These are phyloP conservation scores for Eulimnadia texana DNA, from an alignment of 1,140 invertebrate species.

Conservation along the genomic window DNA sequence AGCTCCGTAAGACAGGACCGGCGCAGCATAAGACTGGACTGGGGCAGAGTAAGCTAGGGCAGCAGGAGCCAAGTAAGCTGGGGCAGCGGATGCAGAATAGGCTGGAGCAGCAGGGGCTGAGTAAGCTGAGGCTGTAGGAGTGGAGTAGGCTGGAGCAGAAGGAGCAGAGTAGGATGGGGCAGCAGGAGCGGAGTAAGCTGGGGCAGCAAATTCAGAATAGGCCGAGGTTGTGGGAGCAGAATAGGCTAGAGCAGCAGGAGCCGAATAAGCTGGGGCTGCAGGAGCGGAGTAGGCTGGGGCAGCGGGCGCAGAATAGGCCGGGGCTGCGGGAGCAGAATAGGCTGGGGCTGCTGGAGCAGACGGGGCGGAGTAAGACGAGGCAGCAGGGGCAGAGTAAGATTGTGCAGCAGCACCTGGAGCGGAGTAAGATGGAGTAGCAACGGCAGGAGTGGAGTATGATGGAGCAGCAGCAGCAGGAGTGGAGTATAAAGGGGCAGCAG, in stretches of 20 bases:
- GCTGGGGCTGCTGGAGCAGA: background rate
- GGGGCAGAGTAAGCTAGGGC: background rate
- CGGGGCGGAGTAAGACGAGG: background rate
- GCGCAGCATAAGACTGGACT: constrained; percentile 1
- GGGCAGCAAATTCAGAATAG: background rate
- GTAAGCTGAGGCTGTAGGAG: no score
- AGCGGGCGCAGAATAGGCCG: background rate
- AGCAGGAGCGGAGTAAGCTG: background rate
- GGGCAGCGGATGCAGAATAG: constrained; percentile 1
- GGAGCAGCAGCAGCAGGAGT: background rate
- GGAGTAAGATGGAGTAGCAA: background rate
- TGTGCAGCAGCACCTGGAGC: background rate
- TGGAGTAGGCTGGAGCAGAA: no score
- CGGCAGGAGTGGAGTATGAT: background rate
- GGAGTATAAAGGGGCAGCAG: background rate
- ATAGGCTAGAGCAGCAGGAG: background rate
- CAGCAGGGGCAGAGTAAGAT: background rate
- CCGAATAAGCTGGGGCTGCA: background rate
- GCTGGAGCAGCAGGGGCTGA: constrained; percentile 3
- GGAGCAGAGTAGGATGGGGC: background rate
- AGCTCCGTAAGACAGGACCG: background rate
- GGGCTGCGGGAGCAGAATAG: background rate
- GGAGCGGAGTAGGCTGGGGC: background rate
- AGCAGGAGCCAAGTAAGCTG: constrained; percentile 13
- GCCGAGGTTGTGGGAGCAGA: background rate